These are phyloP conservation scores for Erynnis tages DNA, from an alignment of 2,888 invertebrate species.

Conservation along the genomic window DNA sequence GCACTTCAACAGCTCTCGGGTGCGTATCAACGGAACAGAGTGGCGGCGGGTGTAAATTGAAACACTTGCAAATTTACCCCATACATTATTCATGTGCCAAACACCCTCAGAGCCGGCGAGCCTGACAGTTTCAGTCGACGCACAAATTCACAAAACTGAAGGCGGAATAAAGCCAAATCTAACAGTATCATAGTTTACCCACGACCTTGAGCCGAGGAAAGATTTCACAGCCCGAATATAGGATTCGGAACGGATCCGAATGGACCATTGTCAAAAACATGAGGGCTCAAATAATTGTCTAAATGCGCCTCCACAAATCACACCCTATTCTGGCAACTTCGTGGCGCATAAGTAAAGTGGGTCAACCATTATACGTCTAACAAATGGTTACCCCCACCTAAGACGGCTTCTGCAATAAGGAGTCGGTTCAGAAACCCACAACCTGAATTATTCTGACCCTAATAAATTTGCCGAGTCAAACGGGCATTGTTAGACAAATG, in stretches of 20 bases:
- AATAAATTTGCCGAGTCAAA: constrained; percentile 78
- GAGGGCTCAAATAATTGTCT: constrained; percentile 47
- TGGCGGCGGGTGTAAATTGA: constrained; percentile 79
- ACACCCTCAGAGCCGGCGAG: constrained; percentile 60
- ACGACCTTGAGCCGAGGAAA: constrained; percentile 3
- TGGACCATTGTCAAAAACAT: constrained; percentile 45
- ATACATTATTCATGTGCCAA: constrained; percentile 78
- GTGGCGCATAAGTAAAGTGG: constrained; percentile 69
- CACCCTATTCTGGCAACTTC: constrained; percentile 56
- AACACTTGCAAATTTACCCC: constrained; percentile 81
- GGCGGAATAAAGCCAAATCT: constrained; percentile 48
- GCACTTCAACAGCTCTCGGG: constrained; percentile 68
- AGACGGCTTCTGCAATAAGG: constrained; percentile 73
- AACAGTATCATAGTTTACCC: constrained; percentile 8
- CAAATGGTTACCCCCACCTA: constrained; percentile 69
- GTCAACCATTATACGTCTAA: constrained; percentile 76
- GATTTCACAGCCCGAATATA: constrained; percentile 1
- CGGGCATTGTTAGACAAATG: constrained; percentile 74
- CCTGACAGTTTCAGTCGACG: constrained; percentile 66
- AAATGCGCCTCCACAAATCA: constrained; percentile 58
- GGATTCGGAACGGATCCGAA: constrained; percentile 24
- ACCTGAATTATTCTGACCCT: constrained; percentile 79
- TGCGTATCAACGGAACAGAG: constrained; percentile 68
- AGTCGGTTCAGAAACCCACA: constrained; percentile 71
- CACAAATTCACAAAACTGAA: constrained; percentile 54